These are phyloP conservation scores for Callinectes sapidus DNA, from an alignment of 2,888 invertebrate genomes.

Conservation along the genomic window DNA sequence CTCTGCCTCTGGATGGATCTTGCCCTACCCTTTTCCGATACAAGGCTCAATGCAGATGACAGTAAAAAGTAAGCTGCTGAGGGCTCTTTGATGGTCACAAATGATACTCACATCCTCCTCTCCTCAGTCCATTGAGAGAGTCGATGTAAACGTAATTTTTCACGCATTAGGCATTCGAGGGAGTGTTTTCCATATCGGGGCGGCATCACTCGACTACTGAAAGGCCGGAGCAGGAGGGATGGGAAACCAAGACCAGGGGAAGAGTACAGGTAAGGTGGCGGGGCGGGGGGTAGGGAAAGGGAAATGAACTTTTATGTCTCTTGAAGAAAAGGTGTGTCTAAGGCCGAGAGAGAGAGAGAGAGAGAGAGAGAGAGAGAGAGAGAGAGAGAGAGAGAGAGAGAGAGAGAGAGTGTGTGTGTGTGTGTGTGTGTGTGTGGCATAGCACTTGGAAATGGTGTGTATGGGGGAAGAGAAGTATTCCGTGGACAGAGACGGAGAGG, in stretches of 20 bases:
- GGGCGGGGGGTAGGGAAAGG: not conserved
- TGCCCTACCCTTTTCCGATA: slow-evolving; percentile 59
- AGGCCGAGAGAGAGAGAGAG: not conserved
- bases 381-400: slow-evolving; percentile 42
- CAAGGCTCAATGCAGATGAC: slow-evolving; percentile 69
- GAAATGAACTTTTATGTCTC: not conserved
- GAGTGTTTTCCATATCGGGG: slow-evolving; percentile 69
- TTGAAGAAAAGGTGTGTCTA: slow-evolving; percentile 18
- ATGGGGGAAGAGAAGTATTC: not conserved
- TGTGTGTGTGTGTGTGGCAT: not conserved
- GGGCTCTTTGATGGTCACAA: slow-evolving; percentile 69
- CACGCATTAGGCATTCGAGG: slow-evolving; percentile 69
- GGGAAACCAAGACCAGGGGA: not conserved
- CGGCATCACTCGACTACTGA: slow-evolving; percentile 36
- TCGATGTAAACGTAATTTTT: slow-evolving; percentile 70
- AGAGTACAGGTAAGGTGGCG: not conserved
- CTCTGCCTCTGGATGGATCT: not conserved
- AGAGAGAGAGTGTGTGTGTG: slow-evolving; percentile 25
- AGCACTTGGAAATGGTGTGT: not conserved
- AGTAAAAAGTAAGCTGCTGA: slow-evolving; percentile 66
- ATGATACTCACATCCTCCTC: slow-evolving; percentile 67
- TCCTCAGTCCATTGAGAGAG: slow-evolving; percentile 67
- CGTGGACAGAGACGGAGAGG: not conserved
- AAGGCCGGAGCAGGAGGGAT: not conserved
- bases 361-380: slow-evolving; percentile 46